Base-by-base conservation (phyloP, 2,888 invertebrate species). In the Tribolium freemani region DNA sequence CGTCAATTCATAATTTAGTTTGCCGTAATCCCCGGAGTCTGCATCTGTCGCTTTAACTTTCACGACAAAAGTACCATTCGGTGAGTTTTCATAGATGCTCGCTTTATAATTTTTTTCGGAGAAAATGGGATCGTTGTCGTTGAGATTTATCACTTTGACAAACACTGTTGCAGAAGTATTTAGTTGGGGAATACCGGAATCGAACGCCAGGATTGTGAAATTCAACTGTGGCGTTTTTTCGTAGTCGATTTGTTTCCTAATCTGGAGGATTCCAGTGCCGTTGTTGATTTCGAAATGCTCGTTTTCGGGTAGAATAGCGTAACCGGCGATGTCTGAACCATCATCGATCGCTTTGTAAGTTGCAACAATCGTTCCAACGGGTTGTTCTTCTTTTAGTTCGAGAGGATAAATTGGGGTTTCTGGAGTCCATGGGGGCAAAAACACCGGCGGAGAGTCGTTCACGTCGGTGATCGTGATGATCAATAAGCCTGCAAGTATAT, bases 71-170 rank as follows among this genome's bases (percentile, higher is more conserved):
- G 94, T 94, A 0, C 93, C 94, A 0, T 89, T 88, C 0, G 91
- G 89, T 0, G 94, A 90, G 82, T 96, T 95, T 85, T 97, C 96
- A 0, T 90, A 87, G 0, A 96, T 89, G 0, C 90, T 89, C 0
- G 93, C 93, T 66, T 91, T 90, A 82, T 96, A 96, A 5, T 87
- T 86, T 56, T 89, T 87, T 73, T 90, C 88, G 0, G 89, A 88
- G 84, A 97, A 97, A 56, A 89, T 88, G 0, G 97, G 97, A 82
- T 93, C 92, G 82, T 96, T 95, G 81, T 97, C 97, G 80, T 98
- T 97, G 0, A 95, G 90, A 83, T 97, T 97, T 31, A 91, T 88
- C 1, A 98, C 89, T 56, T 91, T 90, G 0, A 97, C 94, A 4
- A 89, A 89, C 0, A 98, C 91, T 4, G 91, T 89, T 0, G 96